A percentile compares a stretch with the other conserved stretches of the same genome.
These are phyloP conservation scores for Hyles vespertilio DNA, from an alignment of 1,140 invertebrate genomes.

Conservation along the genomic window DNA sequence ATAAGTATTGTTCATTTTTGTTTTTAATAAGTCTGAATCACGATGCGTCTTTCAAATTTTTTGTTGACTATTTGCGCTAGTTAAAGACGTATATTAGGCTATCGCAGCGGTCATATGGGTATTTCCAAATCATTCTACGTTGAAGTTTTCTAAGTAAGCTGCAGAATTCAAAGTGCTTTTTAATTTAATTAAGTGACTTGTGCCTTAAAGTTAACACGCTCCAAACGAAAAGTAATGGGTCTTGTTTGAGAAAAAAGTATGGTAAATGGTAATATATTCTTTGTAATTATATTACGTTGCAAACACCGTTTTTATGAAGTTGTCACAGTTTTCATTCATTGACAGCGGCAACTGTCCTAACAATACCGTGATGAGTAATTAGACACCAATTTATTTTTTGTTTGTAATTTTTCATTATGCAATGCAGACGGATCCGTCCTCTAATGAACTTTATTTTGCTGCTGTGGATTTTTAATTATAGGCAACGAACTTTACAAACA, in stretches of 20 bases:
- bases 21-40: constrained; percentile 7
- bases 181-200: too few relatives aligned
- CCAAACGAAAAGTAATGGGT: too few relatives aligned
- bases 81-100: constrained; percentile 4
- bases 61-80: constrained; percentile 11
- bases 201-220: too few relatives aligned
- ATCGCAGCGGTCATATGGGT: not conserved
- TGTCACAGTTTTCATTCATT: constrained; percentile 1
- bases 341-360: not conserved
- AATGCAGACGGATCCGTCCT: not conserved
- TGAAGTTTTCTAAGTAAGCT: too few relatives aligned
- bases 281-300: not conserved
- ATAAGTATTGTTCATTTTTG: constrained; percentile 1
- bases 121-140: not conserved
- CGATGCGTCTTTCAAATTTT: constrained; percentile 9
- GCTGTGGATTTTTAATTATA: too few relatives aligned
- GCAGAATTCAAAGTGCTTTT: too few relatives aligned
- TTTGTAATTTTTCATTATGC: not conserved
- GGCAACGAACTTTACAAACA: too few relatives aligned
- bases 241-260: constrained; percentile 9
- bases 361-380: not conserved
- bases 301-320: constrained; percentile 1
- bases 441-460: too few relatives aligned
- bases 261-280: too few relatives aligned
- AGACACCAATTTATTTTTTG: constrained; percentile 1